These are phyloP conservation scores for Cetonia aurata DNA, from an alignment of 2,888 invertebrate species.

Conservation along the genomic window DNA sequence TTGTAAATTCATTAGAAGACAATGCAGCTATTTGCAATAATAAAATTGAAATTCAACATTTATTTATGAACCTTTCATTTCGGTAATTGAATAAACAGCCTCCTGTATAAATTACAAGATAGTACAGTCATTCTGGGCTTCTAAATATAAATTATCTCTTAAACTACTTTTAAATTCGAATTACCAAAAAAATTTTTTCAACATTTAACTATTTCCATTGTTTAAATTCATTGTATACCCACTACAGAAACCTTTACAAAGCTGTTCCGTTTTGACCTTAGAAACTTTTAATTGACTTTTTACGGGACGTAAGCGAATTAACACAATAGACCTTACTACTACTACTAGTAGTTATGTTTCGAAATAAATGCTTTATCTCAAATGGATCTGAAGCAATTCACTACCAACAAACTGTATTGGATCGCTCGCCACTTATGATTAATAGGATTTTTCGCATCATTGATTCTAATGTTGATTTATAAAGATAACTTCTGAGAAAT, in stretches of 20 bases:
- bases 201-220: slow-evolving; percentile 20
- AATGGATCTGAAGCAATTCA: slow-evolving; percentile 43
- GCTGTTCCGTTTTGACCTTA: slow-evolving; percentile 5
- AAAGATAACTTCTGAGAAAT: slow-evolving; percentile 28
- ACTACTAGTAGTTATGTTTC: slow-evolving; percentile 32
- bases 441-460: slow-evolving; percentile 41
- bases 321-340: slow-evolving; percentile 20
- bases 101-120: no score
- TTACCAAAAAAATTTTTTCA: not conserved
- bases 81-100: no score
- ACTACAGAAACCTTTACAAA: not conserved
- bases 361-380: slow-evolving; percentile 36
- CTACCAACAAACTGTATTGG: slow-evolving; percentile 36
- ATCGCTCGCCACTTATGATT: slow-evolving; percentile 43
- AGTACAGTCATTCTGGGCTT: no score
- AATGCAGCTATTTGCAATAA: no score
- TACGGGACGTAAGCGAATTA: slow-evolving; percentile 27
- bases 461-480: slow-evolving; percentile 43
- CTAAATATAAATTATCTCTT: no score
- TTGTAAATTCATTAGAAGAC: no score
- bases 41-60: no score
- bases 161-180: no score
- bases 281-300: slow-evolving; percentile 21
- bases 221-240: slow-evolving; percentile 22
- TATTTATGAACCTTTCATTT: no score